Base-by-base conservation (phyloP, 2,888 invertebrate species). In the Panopea generosa region DNA sequence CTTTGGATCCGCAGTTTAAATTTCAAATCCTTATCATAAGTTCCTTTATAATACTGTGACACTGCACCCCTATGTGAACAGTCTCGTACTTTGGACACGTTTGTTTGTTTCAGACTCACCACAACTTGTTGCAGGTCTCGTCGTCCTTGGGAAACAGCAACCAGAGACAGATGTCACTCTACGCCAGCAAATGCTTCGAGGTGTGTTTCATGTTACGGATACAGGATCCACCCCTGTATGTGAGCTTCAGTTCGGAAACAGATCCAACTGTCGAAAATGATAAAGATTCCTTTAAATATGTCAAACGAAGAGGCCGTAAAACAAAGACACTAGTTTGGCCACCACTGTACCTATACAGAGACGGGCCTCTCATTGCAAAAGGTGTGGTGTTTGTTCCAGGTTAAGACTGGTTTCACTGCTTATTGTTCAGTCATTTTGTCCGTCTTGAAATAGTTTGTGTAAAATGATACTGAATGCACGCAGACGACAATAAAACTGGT, bases 131-230 rank as follows among this genome's bases (percentile, higher is more conserved):
- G 4, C 45, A 47, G 38, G 33, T 67, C 18, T 18, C 43, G 22
- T n/a, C 55, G 27, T 55, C 55, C 2, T 27, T 55, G 3, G 20
- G 33, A 18, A 52, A 40, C 14, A 24, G 57, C 0, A 57, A 20
- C 49, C 69, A 65, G 2, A 26, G 60, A 16, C 65, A 69, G n/a
- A 18, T 75, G 18, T 60, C 75, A 16, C 49, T 55, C 11, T 75
- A 69, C 55, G 60, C 65, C 18, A 75, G 60, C 43, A 75, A 69
- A 66, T 75, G 75, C 55, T 75, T 75, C 24, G 69, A 75, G 26
- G 14, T 60, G 14, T 47, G 59, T 7, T 75, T 65, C 59, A 22
- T 57, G 24, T 33, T 75, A 20, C 47, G 53, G 38, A 53, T 75
- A 7, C 75, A 75, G 50, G 75, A 75, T 20, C 75, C 75, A 6